Conservation (phyloP, 2,797 vertebrate genomes). For the Platalea minor region DNA sequence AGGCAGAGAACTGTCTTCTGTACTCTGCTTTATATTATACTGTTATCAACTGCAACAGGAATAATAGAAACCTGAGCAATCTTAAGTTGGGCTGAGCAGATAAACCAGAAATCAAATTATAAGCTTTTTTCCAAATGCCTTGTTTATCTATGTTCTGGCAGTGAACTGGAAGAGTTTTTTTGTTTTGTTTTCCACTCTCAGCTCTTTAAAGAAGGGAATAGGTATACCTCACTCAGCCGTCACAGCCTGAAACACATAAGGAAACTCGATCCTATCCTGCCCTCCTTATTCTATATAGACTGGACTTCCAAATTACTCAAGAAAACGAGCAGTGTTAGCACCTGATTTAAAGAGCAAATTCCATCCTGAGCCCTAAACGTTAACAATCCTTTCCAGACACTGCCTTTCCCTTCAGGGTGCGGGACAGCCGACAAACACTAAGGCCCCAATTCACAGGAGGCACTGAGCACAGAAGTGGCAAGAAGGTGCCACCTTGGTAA, state of each 20-base stretch:
- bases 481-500: background rate
- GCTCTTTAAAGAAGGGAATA: background rate
- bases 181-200: background rate
- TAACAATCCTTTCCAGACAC: background rate
- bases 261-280: background rate
- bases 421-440: background rate
- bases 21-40: background rate
- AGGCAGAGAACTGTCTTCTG: background rate
- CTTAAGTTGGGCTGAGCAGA: background rate
- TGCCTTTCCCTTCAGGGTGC: background rate
- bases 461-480: fast-evolving
- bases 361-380: background rate
- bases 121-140: background rate
- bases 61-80: background rate
- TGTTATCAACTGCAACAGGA: background rate
- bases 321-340: background rate
- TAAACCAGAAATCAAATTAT: background rate
- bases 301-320: background rate
- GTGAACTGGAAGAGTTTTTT: fast-evolving
- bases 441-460: background rate
- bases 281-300: background rate
- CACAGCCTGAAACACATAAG: background rate
- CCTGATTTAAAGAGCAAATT: background rate
- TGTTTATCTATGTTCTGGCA: background rate
- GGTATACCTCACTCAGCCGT: background rate